Evolutionary conservation across 2,113 vertebrate species (phyloP).

Genomic region (Alouatta palliata): DNA sequence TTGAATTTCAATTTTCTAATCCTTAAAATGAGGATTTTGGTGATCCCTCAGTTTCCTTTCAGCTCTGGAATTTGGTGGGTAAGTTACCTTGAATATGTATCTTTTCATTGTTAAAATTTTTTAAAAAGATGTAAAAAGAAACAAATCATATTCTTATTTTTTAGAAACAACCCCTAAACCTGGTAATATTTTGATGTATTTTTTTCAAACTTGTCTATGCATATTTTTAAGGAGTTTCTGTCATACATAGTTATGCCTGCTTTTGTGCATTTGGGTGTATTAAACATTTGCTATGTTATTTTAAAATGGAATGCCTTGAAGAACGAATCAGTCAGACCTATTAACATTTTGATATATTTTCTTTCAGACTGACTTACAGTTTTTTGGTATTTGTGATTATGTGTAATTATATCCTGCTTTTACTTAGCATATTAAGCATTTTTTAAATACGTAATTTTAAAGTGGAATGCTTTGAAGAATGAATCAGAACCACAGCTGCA

Average conservation of each 20-base stretch:
- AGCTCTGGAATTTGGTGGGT: conserved; percentile 1
- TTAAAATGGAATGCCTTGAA: conserved; percentile 1
- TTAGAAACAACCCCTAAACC: neutral
- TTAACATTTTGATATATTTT: neutral
- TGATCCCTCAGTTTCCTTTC: neutral
- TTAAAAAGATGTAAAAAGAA: neutral
- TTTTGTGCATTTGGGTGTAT: neutral
- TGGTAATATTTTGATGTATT: neutral
- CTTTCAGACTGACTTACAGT: neutral
- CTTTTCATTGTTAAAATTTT: neutral
- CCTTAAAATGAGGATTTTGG: neutral
- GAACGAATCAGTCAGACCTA: neutral
- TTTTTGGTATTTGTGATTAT: neutral
- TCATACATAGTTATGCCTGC: neutral
- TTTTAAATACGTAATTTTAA: neutral
- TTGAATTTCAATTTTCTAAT: neutral
- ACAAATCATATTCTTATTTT: neutral
- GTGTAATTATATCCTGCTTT: neutral
- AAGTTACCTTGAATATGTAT: neutral
- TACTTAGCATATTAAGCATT: neutral
- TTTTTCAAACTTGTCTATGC: neutral
- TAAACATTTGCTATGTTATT: neutral
- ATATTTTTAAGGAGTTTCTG: neutral
- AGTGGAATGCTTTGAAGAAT: neutral
- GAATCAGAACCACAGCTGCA: neutral